Percentiles rank a stretch among this genome's conserved stretches.
Evolutionary conservation across 2,113 vertebrate species (phyloP).

Genomic region (Syngnathus floridae): DNA sequence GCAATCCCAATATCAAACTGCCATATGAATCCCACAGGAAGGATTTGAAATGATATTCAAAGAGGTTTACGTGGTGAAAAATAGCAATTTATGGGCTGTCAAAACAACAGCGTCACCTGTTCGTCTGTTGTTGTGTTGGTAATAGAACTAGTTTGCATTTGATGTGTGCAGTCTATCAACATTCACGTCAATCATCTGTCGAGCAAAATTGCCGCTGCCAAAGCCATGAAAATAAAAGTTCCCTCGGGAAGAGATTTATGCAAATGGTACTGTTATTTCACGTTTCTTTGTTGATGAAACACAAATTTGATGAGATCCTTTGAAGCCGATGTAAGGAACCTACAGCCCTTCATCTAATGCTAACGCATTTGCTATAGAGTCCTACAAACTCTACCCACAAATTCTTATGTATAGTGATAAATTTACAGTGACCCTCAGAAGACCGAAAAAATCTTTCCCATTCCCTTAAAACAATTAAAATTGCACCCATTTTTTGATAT

Average conservation of each 20-base stretch:
- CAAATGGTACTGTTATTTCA: background rate
- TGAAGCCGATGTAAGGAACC: background rate
- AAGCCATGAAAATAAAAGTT: background rate
- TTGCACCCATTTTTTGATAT: background rate
- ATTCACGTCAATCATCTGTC: conserved; percentile 1
- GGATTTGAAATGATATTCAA: background rate
- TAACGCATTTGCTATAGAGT: background rate
- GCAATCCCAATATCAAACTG: background rate
- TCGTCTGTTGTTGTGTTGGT: background rate
- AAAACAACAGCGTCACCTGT: conserved; percentile 5
- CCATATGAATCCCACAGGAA: background rate
- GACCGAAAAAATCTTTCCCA: background rate
- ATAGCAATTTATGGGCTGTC: background rate
- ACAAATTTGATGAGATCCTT: background rate
- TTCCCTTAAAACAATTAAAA: background rate
- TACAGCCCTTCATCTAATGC: background rate
- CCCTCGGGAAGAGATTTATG: conserved; percentile 1
- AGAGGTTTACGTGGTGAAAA: background rate
- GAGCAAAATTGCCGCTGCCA: background rate
- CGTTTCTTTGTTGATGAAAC: background rate
- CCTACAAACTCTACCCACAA: background rate
- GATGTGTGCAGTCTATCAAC: background rate
- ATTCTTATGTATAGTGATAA: background rate
- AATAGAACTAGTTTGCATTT: background rate
- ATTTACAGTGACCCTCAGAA: background rate